Base-by-base conservation (phyloP, 1,140 invertebrate species). In the Calycopis cecrops region DNA sequence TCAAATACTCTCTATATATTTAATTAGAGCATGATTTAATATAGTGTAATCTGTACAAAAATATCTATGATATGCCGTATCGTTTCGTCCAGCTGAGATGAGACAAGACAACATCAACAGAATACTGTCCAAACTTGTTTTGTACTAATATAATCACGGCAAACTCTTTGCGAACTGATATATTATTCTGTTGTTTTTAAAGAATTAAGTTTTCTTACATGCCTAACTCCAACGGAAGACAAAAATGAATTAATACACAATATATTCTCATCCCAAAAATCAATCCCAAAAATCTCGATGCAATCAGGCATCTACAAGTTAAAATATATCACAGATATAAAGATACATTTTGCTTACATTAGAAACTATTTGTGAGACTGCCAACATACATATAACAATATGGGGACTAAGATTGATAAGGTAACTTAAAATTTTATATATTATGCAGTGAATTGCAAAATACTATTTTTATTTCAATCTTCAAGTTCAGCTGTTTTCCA, bases 41-140 rank as follows among this genome's bases (percentile, higher is more conserved):
- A 57, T 65, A 62, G 62, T 66, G 60, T 69, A 52, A 67, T 54
- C 48, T 68, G 63, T 70, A 73, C 58, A 71, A 77, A 73, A 70
- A 74, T 71, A 73, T 65, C 55, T 64, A 62, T 70, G 75, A 78
- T 73, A 78, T 75, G 69, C 68, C 64, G 60, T 48, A 55, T 69
- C 48, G 55, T 57, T 52, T 57, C 54, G 56, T 57, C 63, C 57
- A 61, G 58, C 56, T 65, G 47, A 53, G 48, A 60, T 50, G 60
- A 65, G 59, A 63, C 54, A 63, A 56, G 35, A 51, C 28, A 59
- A 47, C 17, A 38, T 48, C 21, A 57, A 58, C 42, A 52, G 17
- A 54, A 60, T 37, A 37, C 57, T 58, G 48, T 44, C 34, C 18
- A 47, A 57, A 40, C 34, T 33, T 35, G 18, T 38, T 42, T 68